These are phyloP conservation scores for Chlorops oryzae DNA, from an alignment of 1,140 invertebrate genomes.

Conservation along the genomic window DNA sequence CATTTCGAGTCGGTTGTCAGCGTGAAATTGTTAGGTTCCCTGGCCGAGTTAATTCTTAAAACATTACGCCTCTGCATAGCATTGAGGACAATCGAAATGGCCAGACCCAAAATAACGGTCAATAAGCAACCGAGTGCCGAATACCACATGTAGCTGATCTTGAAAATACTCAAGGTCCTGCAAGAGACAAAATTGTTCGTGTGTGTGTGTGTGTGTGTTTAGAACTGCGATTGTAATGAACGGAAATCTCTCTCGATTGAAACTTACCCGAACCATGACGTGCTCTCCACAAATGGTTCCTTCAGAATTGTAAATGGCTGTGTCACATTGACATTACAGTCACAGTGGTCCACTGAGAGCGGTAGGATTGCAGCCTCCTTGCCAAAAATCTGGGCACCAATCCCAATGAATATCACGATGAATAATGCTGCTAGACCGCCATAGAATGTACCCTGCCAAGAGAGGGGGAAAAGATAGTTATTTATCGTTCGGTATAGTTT, in stretches of 20 bases:
- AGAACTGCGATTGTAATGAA: no score
- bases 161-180: slow-evolving; percentile 54
- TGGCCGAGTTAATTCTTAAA: slow-evolving; percentile 26
- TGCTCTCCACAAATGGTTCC: neutral
- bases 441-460: slow-evolving; percentile 48
- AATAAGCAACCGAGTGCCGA: slow-evolving; percentile 66
- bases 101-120: slow-evolving; percentile 64
- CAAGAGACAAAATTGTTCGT: no score
- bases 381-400: slow-evolving; percentile 49
- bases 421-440: slow-evolving; percentile 50
- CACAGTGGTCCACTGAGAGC: slow-evolving; percentile 47
- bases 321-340: slow-evolving; percentile 47
- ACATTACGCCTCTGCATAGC: slow-evolving; percentile 37
- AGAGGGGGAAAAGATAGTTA: neutral
- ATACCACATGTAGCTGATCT: slow-evolving; percentile 63
- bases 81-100: slow-evolving; percentile 65
- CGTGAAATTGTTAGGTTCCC: no score
- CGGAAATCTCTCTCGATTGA: neutral
- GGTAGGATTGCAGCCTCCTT: slow-evolving; percentile 47
- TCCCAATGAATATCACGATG: slow-evolving; percentile 50
- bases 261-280: slow-evolving; percentile 33
- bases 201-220: no score
- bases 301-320: neutral
- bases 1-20: slow-evolving; percentile 13
- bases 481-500: neutral